Base-by-base conservation (phyloP, 2,797 vertebrate species). In the Hipposideros larvatus region DNA sequence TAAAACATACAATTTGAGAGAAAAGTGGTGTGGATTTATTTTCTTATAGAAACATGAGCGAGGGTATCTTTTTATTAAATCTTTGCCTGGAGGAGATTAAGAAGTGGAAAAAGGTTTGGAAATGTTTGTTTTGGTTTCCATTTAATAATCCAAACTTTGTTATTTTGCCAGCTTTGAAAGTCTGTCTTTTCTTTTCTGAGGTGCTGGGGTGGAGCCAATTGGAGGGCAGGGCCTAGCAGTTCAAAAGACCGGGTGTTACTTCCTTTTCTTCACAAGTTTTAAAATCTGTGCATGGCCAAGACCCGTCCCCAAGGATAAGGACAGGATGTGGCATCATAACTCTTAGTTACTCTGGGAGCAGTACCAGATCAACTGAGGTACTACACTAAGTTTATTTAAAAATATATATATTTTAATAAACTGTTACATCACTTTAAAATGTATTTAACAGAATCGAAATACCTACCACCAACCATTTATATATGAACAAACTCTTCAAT, bases 161-260 rank as follows among this genome's bases (percentile, higher is more conserved):
- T 95, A 75, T 82, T 96, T 96, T 70, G 63, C 86, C 86, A 74
- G 65, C 63, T 73, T 95, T 87, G 75, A 82, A 89, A 70, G 24
- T 21, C 51, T 66, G 34, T 14, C 63, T 37, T 65, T 86, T 92
- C 86, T 92, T 92, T 91, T 68, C 89, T 68, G 16, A 86, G 13
- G 34, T 66, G 4, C 70, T 48, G 26, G n/a, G 4, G 31, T 37
- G 80, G 73, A 74, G 66, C 10, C 18, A 24, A 11, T n/a, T 34
- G 22, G 24, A 46, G 24, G 57, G 9, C 18, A 16, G 4, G 75
- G 61, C 21, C 48, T 26, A 9, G 8, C 7, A 75, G 74, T 87
- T 96, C 95, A 95, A 93, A 96, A 70, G 90, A 82, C 59, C 34
- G 61, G 77, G 86, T 53, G 92, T 90, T 79, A 57, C 59, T 97